A percentile compares a stretch with the other conserved stretches of the same genome.
Evolutionary conservation across 2,888 invertebrate species (phyloP).

Genomic region (Icerya purchasi): DNA sequence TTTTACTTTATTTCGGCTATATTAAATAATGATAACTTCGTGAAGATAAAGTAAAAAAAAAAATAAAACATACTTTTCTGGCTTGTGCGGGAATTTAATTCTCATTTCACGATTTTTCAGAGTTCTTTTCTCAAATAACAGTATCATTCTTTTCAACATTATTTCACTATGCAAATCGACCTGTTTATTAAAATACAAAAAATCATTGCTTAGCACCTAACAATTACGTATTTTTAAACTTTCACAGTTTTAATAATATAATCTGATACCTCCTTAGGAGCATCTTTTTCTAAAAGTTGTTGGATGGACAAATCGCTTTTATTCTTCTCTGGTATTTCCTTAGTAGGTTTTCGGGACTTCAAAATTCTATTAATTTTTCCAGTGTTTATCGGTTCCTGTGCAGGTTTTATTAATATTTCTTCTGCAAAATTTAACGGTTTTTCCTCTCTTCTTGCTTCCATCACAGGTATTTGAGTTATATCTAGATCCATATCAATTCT

Average conservation of each 20-base stretch:
- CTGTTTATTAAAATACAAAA: conserved; percentile 26
- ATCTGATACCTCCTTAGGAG: background rate
- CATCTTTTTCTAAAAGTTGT: background rate
- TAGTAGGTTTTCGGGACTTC: background rate
- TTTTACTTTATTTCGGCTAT: too few species aligned
- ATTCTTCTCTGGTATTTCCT: background rate
- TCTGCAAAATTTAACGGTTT: background rate
- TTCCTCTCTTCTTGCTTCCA: conserved; percentile 2
- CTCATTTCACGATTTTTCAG: conserved; percentile 91
- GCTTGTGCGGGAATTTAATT: conserved; percentile 90
- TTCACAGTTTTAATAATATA: too few species aligned
- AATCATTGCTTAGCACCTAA: too few species aligned
- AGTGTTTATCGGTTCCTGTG: background rate
- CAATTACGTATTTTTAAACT: too few species aligned
- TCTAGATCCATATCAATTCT: conserved; percentile 10
- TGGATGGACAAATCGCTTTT: background rate
- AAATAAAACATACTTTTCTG: conserved; percentile 45
- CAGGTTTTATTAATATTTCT: background rate
- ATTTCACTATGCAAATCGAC: conserved; percentile 75
- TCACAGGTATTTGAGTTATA: conserved; percentile 3
- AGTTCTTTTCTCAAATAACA: conserved; percentile 84
- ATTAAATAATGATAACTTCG: background rate
- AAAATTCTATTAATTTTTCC: background rate
- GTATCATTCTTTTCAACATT: conserved; percentile 64
- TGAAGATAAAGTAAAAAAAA: background rate